Evolutionary conservation across 2,113 vertebrate genomes (phyloP), one percentile per base, ranked within the genome.

Genomic region (Pimephales promelas): DNA sequence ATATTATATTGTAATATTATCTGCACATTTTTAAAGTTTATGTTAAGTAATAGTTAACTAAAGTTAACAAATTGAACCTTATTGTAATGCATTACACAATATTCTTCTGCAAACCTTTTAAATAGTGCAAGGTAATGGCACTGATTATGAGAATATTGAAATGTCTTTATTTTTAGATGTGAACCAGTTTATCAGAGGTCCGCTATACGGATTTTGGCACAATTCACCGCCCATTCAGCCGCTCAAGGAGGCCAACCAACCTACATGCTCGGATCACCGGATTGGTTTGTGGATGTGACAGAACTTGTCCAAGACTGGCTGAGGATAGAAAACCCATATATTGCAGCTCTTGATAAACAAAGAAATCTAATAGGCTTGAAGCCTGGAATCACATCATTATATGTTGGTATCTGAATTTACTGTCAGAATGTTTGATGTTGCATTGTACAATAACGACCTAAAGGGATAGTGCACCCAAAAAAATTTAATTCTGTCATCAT

Each of bases 271-370:
- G 90, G 88, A 34, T 93, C 92, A 0, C 85, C 90, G 8, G 94
- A 94, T 61, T 94, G 92, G 93, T 92, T 94, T 3, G 88, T 94
- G 47, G 94, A 94, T 59, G 91, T 94, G 49, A 94, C 93, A 4
- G 91, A 93, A 28, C 86, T 94, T 47, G 90, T 93, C 47, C 71
- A 24, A 24, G 81, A 91, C 36, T 91, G 87, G 90, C 83, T 94
- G 64, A 91, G 89, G 84, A 88, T 93, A 36, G 89, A 90, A 20
- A 89, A 94, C 81, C 89, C 93, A 47, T 78, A 3, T 1, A 90
- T 94, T 79, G 94, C 92, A 11, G 72, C 77, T 31, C 86, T 94
- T 3, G 64, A 85, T 40, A 56, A 85, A 43, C 88, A 87, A 5
- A 90, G 85, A 54, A 81, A 86, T 28, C 24, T 94, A 24, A 90